Evolutionary conservation across 2,888 invertebrate species (phyloP), one percentile per base, ranked within the genome.

Genomic region (Eristalis pertinax): DNA sequence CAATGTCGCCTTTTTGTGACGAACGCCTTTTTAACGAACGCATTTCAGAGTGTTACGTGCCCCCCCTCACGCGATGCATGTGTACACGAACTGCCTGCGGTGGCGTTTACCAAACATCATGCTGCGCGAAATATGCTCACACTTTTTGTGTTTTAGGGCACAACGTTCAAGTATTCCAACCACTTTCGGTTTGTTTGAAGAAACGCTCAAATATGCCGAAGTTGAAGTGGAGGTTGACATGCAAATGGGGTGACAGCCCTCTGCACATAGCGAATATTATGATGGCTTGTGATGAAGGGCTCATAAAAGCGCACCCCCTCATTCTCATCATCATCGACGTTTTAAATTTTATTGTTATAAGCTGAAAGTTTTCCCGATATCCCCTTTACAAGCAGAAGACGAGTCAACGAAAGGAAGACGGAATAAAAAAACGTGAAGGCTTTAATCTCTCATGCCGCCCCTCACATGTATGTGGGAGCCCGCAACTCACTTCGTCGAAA

Each of bases 271-370:
- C 32, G 32, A 68, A 76, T 43, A 62, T 68, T 76, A 62, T 62
- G 41, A 68, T 62, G 60, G 76, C 67, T 75, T 56, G 15, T 29
- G 32, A 76, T 76, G 56, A 41, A 41, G 19, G 74, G 41, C 22
- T 70, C 75, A 50, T 75, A 70, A 70, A 76, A 81, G n/a, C 15
- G 19, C 50, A 7, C 19, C 50, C 35, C n/a, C 32, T 22, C 67
- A 43, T 72, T 58, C 58, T 32, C 56, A 38, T 65, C 81, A 70
- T 68, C 29, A 75, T 60, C 43, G 70, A 56, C 41, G 75, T 70
- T 70, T 76, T 67, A 73, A 82, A 70, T 76, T 82, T 70, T 70
- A 75, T 75, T 79, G 65, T 73, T 73, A 79, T 73, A 67, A 79
- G 72, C 79, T 79, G 72, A 64, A 73, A 70, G 64, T 76, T 82